These are phyloP conservation scores for Mus pahari DNA, from an alignment of 2,113 vertebrate genomes.

Conservation along the genomic window DNA sequence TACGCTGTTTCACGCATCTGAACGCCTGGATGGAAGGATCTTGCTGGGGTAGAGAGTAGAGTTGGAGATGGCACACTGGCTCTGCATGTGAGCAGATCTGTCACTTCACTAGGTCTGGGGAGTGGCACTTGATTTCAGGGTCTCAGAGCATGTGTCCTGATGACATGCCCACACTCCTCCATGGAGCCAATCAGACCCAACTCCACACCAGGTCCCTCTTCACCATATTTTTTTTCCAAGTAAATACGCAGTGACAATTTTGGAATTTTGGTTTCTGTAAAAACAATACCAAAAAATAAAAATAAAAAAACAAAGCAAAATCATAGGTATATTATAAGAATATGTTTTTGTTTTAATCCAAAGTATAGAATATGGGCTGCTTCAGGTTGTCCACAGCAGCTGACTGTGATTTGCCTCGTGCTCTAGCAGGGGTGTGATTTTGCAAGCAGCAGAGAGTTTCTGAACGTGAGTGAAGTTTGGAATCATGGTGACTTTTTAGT, in stretches of 20 bases:
- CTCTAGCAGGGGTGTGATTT: too few relatives aligned
- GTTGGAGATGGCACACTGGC: rapidly evolving
- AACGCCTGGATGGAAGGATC: background rate
- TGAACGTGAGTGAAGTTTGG: too few relatives aligned
- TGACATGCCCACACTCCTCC: background rate
- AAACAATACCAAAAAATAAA: too few relatives aligned
- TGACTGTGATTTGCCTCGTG: too few relatives aligned
- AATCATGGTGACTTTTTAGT: too few relatives aligned
- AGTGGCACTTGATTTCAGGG: background rate
- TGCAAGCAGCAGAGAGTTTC: too few relatives aligned
- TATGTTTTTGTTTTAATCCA: too few relatives aligned
- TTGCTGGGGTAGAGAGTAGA: background rate
- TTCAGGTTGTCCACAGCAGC: too few relatives aligned
- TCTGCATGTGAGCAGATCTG: rapidly evolving
- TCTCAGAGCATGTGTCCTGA: background rate
- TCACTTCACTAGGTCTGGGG: background rate
- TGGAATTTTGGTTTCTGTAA: too few relatives aligned
- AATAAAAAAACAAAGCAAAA: too few relatives aligned
- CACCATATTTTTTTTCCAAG: background rate
- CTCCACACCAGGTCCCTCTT: background rate
- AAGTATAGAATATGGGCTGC: too few relatives aligned
- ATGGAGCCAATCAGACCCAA: background rate
- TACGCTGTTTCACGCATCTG: rapidly evolving
- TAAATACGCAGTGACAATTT: background rate
- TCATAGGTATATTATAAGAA: too few relatives aligned